Evolutionary conservation across 2,888 invertebrate species (phyloP), one percentile per base, ranked within the genome.

Genomic region (Zeuzera pyrina): DNA sequence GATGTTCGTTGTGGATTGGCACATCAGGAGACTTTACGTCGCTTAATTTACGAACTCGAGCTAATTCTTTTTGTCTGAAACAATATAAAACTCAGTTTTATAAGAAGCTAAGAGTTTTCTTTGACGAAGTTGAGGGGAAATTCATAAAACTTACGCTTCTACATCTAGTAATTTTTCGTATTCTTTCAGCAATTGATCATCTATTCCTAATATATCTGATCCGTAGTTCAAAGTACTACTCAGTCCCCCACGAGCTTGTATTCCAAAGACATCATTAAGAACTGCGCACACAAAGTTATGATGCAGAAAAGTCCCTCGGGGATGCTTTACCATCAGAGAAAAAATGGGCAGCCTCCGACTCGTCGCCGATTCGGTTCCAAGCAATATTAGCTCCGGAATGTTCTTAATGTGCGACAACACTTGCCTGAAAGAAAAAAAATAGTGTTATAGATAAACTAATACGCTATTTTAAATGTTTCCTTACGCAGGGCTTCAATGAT

Each of bases 221-320:
- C 93, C 93, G 58, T 95, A 95, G 33, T 92, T 90, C 31, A 93
- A 89, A 28, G 94, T 92, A 67, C 94, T 94, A 10, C 90, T 89
- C 50, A 91, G 87, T 0, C 92, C 93, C 0, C 92, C 91, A 39
- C 92, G 84, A 0, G 91, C 91, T 71, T 95, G 95, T 33, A 97
- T 93, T 0, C 96, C 96, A 63, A 95, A 96, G 14, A 97, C 89
- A 57, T 97, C 95, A 58, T 95, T 96, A 26, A 97, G 85, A 12
- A 96, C 87, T 6, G 93, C 91, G 47, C 91, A 91, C 6, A 96
- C 89, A 76, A 92, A 90, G 72, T 95, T 95, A 68, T 95, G 93
- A 65, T 96, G 96, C 2, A 95, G 87, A 62, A 92, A 95, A 8
- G 91, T 89, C 16, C 93, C 92, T 22, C 91, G 78, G 0, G 91